Conservation (phyloP, 2,113 vertebrate species). For the Phainopepla nitens region DNA sequence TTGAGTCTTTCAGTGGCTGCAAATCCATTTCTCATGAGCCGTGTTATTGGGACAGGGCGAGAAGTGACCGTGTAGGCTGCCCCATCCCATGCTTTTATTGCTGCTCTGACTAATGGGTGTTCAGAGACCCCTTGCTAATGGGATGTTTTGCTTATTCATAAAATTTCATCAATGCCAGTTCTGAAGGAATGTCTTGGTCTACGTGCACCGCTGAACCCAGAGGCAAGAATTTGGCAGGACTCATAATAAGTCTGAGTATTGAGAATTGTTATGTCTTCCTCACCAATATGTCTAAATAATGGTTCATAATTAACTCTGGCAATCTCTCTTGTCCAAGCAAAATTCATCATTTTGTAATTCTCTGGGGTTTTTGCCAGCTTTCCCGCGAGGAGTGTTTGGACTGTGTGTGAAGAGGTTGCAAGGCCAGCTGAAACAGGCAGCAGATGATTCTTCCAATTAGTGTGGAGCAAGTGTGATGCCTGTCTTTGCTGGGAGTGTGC, state of each 20-base stretch:
- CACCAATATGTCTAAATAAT: constrained; percentile 51
- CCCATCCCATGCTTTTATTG: not conserved
- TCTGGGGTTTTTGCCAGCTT: constrained; percentile 34
- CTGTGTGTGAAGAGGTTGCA: constrained; percentile 11
- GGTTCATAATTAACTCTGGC: constrained; percentile 45
- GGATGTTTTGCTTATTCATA: constrained; percentile 49
- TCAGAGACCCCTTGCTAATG: constrained; percentile 35
- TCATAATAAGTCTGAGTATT: constrained; percentile 27
- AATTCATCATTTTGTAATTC: constrained; percentile 40
- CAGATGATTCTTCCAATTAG: not conserved
- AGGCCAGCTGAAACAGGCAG: not conserved
- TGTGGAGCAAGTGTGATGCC: not conserved
- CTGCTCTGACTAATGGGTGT: constrained; percentile 18
- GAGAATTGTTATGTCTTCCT: constrained; percentile 51
- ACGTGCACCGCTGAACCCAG: constrained; percentile 12
- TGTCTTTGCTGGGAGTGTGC: not conserved
- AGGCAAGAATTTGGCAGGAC: constrained; percentile 42
- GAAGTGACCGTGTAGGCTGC: not conserved
- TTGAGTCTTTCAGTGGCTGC: not conserved
- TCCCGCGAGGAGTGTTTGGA: not conserved
- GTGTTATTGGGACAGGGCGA: not conserved
- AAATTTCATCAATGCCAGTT: constrained; percentile 28
- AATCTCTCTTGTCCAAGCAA: constrained; percentile 32
- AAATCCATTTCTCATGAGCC: not conserved
- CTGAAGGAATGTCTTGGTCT: constrained; percentile 24